Evolutionary conservation across 2,888 invertebrate genomes (phyloP), one percentile per base, ranked within the genome.

Genomic region (Athrips mouffetella): DNA sequence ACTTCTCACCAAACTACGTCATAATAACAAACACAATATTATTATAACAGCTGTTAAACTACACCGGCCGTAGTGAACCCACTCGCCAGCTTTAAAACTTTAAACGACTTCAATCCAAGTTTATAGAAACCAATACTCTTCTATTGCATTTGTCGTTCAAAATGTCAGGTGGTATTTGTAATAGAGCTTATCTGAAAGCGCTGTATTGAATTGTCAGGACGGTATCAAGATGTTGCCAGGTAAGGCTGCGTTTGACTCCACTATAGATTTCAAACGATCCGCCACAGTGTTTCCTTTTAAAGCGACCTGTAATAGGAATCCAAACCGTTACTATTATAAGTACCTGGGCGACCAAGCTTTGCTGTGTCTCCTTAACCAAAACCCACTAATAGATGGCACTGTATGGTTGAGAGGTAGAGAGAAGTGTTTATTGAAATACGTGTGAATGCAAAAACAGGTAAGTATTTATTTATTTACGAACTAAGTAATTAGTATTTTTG

Each of bases 171-270:
- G 65, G 74, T 75, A 79, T 75, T 76, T 74, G 72, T 76, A 75
- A 73, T 71, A 64, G 69, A 56, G 58, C 67, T 73, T 76, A 77
- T 77, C 75, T 75, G 53, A 63, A 67, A 62, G 67, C 60, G 60
- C 53, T 30, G 73, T 76, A 83, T 82, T 76, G 79, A 83, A 80
- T 80, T 77, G 80, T 80, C 82, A 77, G 62, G 58, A 50, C 55
- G 55, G 48, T 70, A 76, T 76, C 73, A 71, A 67, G 73, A 72
- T 70, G 65, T 63, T 60, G 65, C 66, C 66, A 57, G 57, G 61
- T 65, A 71, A 67, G 69, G 70, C 55, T 51, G 54, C 53, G 53
- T 50, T 58, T 40, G 53, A 50, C 59, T 59, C 61, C 60, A 53
- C 57, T 60, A 60, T 71, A 70, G 63, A 67, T 70, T 61, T 72